Conservation (phyloP, 2,888 invertebrate species). For the Callinectes sapidus region DNA sequence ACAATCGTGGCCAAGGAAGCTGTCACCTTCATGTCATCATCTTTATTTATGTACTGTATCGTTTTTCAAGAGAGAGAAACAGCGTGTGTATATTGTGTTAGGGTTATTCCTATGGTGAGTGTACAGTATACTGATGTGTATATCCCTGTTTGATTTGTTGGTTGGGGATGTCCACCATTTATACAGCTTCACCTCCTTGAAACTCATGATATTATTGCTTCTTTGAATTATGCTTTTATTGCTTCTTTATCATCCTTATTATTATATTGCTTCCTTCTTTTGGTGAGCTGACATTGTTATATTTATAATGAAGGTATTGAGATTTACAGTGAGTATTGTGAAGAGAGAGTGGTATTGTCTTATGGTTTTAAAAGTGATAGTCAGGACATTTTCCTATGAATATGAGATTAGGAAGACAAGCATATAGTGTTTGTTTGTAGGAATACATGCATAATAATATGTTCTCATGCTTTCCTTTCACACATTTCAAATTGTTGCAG, state of each 20-base stretch:
- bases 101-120: conserved; percentile 12
- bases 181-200: background rate
- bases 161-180: background rate
- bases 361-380: background rate
- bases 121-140: background rate
- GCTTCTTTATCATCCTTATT: background rate
- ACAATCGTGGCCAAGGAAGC: background rate
- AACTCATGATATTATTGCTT: background rate
- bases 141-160: background rate
- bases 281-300: background rate
- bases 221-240: conserved; percentile 23
- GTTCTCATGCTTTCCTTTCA: conserved; percentile 17
- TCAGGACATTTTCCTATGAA: background rate
- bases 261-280: background rate
- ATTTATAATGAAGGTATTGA: background rate
- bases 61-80: background rate
- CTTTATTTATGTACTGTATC: background rate
- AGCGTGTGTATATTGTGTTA: background rate
- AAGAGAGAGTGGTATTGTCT: background rate
- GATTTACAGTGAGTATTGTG: background rate
- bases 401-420: background rate
- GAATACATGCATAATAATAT: background rate
- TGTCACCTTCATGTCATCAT: background rate
- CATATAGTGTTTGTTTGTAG: background rate
- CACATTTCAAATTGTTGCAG: background rate